Base-by-base conservation (phyloP, 2,888 invertebrate genomes). In the Clusia tigrina region DNA sequence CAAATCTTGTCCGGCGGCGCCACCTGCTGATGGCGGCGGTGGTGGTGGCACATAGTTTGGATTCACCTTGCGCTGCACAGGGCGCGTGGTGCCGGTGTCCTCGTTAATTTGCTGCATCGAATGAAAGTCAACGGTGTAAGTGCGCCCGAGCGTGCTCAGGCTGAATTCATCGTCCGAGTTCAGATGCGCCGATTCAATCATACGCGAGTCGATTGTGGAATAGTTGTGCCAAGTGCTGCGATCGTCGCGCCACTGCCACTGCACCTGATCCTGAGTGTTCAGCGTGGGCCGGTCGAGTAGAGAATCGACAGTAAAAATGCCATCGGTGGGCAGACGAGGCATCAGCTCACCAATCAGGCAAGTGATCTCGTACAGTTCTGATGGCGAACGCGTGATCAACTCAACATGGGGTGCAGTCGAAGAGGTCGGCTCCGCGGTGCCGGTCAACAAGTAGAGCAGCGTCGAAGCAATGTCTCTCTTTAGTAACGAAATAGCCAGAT, bases 41-140 rank as follows among this genome's bases (percentile, higher is more conserved):
- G 58, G 64, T 3, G 74, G 73, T 3, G 81, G 75, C 60, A 88
- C 73, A 65, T 81, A 89, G 70, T 90, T 88, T 23, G 91, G 89
- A 68, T 89, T 87, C 32, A 89, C 87, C 74, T 90, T 88, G 51
- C 95, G 89, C 83, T 96, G 96, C 68, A 98, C 95, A 46, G 95
- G 92, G 53, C 97, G 87, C 37, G 96, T 92, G 25, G 95, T 96
- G 66, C 98, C 98, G 0, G 96, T 95, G 83, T 97, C 97, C 86
- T 98, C 98, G 84, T 98, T 98, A 70, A 98, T 94, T 87, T 98
- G 97, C 84, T 96, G 96, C 96, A 98, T 96, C 73, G 95, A 92
- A 80, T 95, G 92, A 79, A 98, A 93, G 86, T 98, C 98, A 70
- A 98, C 92, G 1, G 96, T 96, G 85, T 97, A 98, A 2, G 96